Evolutionary conservation across 2,113 vertebrate species (phyloP), one percentile per base, ranked within the genome.

Genomic region (Corythoichthys intestinalis): DNA sequence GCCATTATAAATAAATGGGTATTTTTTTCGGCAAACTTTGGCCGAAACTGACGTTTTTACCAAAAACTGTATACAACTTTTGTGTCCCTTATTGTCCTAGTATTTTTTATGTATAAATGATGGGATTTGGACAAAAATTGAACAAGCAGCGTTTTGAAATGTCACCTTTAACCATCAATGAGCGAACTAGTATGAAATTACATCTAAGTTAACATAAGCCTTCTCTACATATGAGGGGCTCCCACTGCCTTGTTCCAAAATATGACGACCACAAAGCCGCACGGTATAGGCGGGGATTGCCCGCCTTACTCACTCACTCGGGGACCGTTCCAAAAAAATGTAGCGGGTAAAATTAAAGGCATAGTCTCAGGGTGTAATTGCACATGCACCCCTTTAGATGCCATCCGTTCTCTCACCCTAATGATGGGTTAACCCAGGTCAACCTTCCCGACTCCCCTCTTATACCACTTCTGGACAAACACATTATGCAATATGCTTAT

Each of bases 331-430:
- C 75, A 83, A 83, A 77, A 79, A 80, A 81, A 75, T 2, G 70
- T 83, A 77, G 78, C 79, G 84, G 77, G 84, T 86, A 52, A 90
- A 91, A 89, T 91, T 89, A 91, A 87, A 91, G 88, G 75, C 86
- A 84, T 60, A 41, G 75, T 50, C 79, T 71, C 66, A n/a, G 61
- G 44, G 67, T 81, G 77, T 90, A 89, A 90, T 89, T 91, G 85
- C 77, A 87, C 76, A 73, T 81, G 73, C 71, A 88, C 80, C 81
- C 82, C 79, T 61, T 58, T 49, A 71, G 69, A 72, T 85, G 83
- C 84, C 72, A 85, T 76, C 84, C 81, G 62, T 73, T 78, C 82
- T 85, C 72, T 78, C 64, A 20, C 77, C 76, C 71, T 83, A 87
- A 89, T 87, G 87, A 88, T 54, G 69, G 88, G 84, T 85, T 86